Evolutionary conservation across 1,140 invertebrate genomes (phyloP), one percentile per base, ranked within the genome.

Genomic region (Spodoptera litura): DNA sequence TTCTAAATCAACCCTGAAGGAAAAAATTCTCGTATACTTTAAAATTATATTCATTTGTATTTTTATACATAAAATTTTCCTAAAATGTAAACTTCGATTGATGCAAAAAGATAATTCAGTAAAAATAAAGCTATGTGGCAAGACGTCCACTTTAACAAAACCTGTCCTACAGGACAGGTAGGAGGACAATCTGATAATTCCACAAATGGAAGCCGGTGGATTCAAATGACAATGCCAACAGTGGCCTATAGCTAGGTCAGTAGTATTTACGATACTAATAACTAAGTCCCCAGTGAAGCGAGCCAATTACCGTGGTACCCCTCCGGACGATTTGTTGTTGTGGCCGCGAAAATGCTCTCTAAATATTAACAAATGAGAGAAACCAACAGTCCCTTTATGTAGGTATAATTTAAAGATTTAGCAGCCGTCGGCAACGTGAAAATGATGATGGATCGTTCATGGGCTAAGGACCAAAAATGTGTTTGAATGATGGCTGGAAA

Each of bases 181-280:
- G n/a, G n/a, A n/a, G n/a, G n/a, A n/a, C n/a, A 64, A 64, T 38
- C 35, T 38, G 15, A 66, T 49, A 66, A 49, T 11, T 25, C 62
- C 38, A 25, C n/a, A 49, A 66, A 49, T 66, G 49, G 9, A 38
- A 15, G n/a, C 38, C 15, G 38, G 38, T 10, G 38, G 62, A 20
- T 66, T 66, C 20, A 66, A 66, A 66, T 66, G 4, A 38, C 38
- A 49, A 49, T 38, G 20, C 9, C 62, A 49, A 12, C 15, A 20
- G 38, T 25, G 10, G 62, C 44, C 44, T 66, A 66, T 66, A 49
- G 38, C 38, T 44, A n/a, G 38, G 9, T 27, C 25, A 49, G 38
- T 66, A 35, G 62, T 66, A 66, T 66, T 66, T 66, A 66, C 62
- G 38, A 53, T 70, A 52, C 66, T 70, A 52, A 52, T 70, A 70